These are phyloP conservation scores for Anthonomus grandis DNA, from an alignment of 1,140 invertebrate species.

Conservation along the genomic window DNA sequence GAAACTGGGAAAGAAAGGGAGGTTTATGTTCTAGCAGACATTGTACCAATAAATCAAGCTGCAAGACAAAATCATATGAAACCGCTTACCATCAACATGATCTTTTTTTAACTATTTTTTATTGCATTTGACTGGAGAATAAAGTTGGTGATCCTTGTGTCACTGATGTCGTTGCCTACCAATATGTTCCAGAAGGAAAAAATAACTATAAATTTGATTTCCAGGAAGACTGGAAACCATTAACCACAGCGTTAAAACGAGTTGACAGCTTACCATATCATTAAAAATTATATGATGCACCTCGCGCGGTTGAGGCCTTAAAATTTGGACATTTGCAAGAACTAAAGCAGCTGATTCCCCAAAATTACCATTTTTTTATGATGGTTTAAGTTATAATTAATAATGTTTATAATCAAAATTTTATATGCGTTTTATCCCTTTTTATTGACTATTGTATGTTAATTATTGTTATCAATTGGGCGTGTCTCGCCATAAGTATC, in stretches of 20 bases:
- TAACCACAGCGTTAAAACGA: constrained; percentile 27
- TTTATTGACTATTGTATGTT: no score
- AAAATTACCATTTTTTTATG: neutral
- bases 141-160: constrained; percentile 14
- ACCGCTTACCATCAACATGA: constrained; percentile 3
- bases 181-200: constrained; percentile 10
- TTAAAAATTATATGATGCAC: neutral
- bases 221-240: constrained; percentile 4
- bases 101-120: constrained; percentile 6
- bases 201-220: constrained; percentile 20
- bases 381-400: no score
- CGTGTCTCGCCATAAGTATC: no score
- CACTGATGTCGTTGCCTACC: constrained; percentile 2
- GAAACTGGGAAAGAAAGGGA: no score
- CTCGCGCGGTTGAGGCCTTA: neutral
- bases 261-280: constrained; percentile 7
- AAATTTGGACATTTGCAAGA: neutral
- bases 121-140: neutral
- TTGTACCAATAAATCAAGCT: constrained; percentile 14
- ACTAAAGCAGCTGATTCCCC: neutral
- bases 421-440: no score
- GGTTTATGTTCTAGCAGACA: constrained; percentile 16
- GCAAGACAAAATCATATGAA: constrained; percentile 10
- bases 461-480: no score
- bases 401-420: no score